Percentiles rank a stretch among this genome's conserved stretches.
These are phyloP conservation scores for Centropyge bicolor DNA, from an alignment of 2,797 vertebrate species.

Conservation along the genomic window DNA sequence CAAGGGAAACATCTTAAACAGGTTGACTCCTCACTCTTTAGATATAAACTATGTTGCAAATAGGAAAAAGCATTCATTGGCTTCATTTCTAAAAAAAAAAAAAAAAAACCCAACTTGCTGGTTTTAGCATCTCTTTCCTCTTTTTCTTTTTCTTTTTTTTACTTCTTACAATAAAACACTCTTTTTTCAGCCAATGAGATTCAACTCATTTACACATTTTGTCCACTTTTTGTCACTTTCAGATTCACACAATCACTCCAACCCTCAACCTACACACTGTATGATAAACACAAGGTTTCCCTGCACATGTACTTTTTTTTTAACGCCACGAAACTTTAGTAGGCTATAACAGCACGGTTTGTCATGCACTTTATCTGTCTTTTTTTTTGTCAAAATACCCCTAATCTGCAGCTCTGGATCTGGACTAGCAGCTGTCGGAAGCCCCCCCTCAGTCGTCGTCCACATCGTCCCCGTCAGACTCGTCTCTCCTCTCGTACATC, in stretches of 20 bases:
- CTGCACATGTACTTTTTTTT: slow-evolving; percentile 78
- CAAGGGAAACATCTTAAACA: slow-evolving; percentile 62
- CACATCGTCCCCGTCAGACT: slow-evolving; percentile 95
- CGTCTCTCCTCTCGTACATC: slow-evolving; percentile 92
- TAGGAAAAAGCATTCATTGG: slow-evolving; percentile 74
- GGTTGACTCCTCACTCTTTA: slow-evolving; percentile 64
- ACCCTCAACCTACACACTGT: slow-evolving; percentile 65
- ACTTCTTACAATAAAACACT: slow-evolving; percentile 54
- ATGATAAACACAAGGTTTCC: slow-evolving; percentile 77
- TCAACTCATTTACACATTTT: slow-evolving; percentile 55
- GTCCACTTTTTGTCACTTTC: slow-evolving; percentile 58
- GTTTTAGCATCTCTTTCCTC: slow-evolving; percentile 69
- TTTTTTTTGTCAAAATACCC: slow-evolving; percentile 63
- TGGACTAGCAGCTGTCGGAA: slow-evolving; percentile 48
- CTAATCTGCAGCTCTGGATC: slow-evolving; percentile 64
- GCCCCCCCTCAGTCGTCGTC: slow-evolving; percentile 91
- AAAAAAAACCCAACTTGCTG: slow-evolving; percentile 77
- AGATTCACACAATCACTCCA: slow-evolving; percentile 73
- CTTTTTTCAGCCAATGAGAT: slow-evolving; percentile 53
- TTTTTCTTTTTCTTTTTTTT: slow-evolving; percentile 9
- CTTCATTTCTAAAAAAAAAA: slow-evolving; percentile 64
- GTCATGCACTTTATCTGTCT: slow-evolving; percentile 82
- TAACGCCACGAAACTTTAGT: slow-evolving; percentile 83
- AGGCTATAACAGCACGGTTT: slow-evolving; percentile 84
- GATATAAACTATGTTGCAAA: slow-evolving; percentile 71